Percentiles rank a stretch among this genome's conserved stretches.
Evolutionary conservation across 2,888 invertebrate genomes (phyloP).

Genomic region (Elegia similella): DNA sequence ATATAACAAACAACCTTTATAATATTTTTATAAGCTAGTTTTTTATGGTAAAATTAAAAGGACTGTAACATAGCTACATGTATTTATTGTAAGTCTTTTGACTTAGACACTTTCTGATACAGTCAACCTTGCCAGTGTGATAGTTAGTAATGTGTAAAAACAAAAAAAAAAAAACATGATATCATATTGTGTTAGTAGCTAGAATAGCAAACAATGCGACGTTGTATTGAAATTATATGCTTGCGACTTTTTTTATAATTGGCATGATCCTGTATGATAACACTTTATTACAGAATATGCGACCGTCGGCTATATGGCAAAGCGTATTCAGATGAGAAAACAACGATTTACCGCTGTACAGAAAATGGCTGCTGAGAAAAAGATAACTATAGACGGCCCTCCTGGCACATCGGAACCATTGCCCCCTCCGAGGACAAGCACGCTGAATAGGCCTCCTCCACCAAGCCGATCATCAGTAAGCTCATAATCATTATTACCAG

Average conservation of each 20-base stretch:
- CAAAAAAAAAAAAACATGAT: no score
- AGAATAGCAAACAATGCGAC: not conserved
- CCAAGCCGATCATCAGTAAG: slow-evolving; percentile 70
- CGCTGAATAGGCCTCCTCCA: slow-evolving; percentile 81
- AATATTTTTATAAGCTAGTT: no score
- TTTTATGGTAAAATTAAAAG: no score
- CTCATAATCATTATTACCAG: no score
- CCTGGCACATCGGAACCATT: slow-evolving; percentile 81
- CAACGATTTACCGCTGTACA: slow-evolving; percentile 93
- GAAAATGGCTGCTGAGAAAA: slow-evolving; percentile 95
- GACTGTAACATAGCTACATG: no score
- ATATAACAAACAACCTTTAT: no score
- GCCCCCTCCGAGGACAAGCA: slow-evolving; percentile 83
- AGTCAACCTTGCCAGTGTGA: no score
- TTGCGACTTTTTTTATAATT: slow-evolving; percentile 11
- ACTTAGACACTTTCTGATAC: no score
- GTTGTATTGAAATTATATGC: not conserved
- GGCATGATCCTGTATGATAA: slow-evolving; percentile 15
- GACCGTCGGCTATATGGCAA: slow-evolving; percentile 98
- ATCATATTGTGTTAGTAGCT: not conserved
- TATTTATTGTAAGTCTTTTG: no score
- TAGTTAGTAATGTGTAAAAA: no score
- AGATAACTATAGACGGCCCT: slow-evolving; percentile 89
- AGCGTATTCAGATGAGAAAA: slow-evolving; percentile 97
- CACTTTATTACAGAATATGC: slow-evolving; percentile 91